Evolutionary conservation across 2,113 vertebrate genomes (phyloP).

Genomic region (Strix uralensis): DNA sequence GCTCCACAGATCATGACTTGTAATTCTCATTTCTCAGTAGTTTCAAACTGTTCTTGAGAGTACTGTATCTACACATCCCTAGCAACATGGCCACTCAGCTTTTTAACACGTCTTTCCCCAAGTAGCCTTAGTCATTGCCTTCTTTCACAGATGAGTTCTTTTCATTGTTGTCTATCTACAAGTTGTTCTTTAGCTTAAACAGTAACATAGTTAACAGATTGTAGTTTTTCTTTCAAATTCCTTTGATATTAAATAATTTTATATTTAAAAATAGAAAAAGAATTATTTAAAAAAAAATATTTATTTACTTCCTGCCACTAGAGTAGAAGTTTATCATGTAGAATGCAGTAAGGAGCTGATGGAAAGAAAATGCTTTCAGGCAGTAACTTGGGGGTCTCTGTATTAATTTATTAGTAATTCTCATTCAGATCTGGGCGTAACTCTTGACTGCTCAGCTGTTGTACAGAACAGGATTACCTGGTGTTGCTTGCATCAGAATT

Average conservation of each 20-base stretch:
- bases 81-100: neutral
- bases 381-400: rapidly evolving
- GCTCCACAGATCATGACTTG: neutral
- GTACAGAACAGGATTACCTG: neutral
- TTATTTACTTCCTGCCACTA: neutral
- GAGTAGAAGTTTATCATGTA: neutral
- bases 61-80: neutral
- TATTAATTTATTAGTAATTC: neutral
- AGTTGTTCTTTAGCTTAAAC: neutral
- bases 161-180: neutral
- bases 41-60: neutral
- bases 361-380: neutral
- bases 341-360: neutral
- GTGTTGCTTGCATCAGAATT: neutral
- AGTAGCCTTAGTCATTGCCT: neutral
- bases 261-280: neutral
- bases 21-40: neutral
- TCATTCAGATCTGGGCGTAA: neutral
- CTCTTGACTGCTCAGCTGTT: neutral
- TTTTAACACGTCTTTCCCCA: neutral
- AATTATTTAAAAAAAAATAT: neutral
- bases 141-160: neutral
- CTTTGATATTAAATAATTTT: neutral
- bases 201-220: neutral
- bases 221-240: neutral